A percentile compares a stretch with the other conserved stretches of the same genome.
Conservation (phyloP, 2,797 vertebrate species). For the Diceros bicornis region DNA sequence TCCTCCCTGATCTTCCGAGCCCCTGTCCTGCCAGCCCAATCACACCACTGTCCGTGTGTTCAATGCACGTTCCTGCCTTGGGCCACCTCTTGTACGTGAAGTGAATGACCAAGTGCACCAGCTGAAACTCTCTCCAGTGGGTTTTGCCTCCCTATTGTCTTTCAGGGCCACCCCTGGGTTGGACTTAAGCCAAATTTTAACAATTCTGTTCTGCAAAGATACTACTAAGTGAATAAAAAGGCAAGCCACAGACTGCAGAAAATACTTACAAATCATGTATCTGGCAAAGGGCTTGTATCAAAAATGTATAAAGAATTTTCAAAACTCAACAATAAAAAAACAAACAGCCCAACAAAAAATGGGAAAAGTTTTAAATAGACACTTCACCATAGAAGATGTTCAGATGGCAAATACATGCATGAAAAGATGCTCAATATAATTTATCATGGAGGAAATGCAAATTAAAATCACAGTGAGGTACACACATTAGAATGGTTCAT, state of each 20-base stretch:
- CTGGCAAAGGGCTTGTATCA: background rate
- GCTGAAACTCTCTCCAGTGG: background rate
- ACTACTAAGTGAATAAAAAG: background rate
- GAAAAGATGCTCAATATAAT: background rate
- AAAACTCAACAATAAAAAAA: background rate
- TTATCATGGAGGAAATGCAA: background rate
- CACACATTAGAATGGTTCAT: background rate
- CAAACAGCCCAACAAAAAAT: background rate
- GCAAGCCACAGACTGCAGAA: background rate
- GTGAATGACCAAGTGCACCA: background rate
- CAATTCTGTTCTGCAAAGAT: background rate
- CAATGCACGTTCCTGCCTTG: background rate
- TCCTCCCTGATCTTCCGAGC: background rate
- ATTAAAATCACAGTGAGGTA: background rate
- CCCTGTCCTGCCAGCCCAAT: background rate
- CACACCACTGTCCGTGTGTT: background rate
- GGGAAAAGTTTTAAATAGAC: background rate
- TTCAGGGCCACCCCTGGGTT: background rate
- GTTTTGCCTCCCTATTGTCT: background rate
- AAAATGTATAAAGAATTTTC: conserved; percentile 6
- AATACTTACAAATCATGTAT: background rate
- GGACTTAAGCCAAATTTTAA: background rate
- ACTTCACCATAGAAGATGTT: background rate
- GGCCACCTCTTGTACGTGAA: background rate
- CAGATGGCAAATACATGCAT: background rate